phyloP scores from a whole-genome alignment of 2,888 invertebrate genomes.

The Torymus auratus region DNA sequence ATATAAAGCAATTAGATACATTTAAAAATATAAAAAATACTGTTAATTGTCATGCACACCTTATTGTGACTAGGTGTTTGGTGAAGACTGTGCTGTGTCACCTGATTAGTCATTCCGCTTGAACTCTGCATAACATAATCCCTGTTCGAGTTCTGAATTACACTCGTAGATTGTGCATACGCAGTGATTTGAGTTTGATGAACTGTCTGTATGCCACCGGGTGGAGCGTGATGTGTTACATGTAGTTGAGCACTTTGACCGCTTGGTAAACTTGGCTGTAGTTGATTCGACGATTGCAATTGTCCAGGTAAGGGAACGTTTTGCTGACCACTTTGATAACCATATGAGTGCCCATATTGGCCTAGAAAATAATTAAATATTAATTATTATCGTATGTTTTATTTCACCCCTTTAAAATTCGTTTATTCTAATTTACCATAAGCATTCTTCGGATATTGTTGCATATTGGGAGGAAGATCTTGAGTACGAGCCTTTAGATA shows the following conservation, averaged over 20 bases:
- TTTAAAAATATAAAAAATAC: not conserved
- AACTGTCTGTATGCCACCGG: slow-evolving; percentile 70
- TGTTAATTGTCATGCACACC: not conserved
- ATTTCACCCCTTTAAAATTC: not conserved
- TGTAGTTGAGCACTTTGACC: slow-evolving; percentile 74
- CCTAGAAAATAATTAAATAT: slow-evolving; percentile 5
- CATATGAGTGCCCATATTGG: not conserved
- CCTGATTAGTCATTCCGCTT: not conserved
- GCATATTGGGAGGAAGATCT: slow-evolving; percentile 6
- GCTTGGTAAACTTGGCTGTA: slow-evolving; percentile 72
- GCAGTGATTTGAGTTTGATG: slow-evolving; percentile 72
- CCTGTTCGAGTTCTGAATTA: slow-evolving; percentile 66
- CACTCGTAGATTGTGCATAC: slow-evolving; percentile 68
- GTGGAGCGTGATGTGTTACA: slow-evolving; percentile 72
- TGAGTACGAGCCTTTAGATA: not conserved
- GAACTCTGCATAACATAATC: slow-evolving; percentile 68
- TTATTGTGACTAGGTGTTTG: slow-evolving; percentile 19
- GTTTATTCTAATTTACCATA: not conserved
- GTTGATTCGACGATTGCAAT: slow-evolving; percentile 67
- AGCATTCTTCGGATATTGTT: slow-evolving; percentile 15
- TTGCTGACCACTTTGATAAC: slow-evolving; percentile 66
- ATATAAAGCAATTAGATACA: not conserved
- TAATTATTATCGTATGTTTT: not conserved
- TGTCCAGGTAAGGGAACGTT: slow-evolving; percentile 73
- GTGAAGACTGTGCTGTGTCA: not conserved